These are phyloP conservation scores for Drosophila macrospina DNA, from an alignment of 2,888 invertebrate genomes.

Conservation along the genomic window DNA sequence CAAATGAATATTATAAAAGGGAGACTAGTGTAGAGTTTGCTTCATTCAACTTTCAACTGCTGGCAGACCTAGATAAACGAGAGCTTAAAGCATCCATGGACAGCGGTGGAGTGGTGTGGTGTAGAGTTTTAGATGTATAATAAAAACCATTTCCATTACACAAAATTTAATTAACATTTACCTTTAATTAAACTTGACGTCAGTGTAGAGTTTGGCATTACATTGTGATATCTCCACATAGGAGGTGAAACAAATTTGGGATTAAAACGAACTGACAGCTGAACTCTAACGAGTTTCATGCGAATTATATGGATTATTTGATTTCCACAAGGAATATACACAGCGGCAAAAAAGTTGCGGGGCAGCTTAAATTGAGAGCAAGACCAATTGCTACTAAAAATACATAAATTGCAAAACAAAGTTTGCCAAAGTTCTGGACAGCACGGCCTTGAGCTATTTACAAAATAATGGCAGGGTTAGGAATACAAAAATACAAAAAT, in stretches of 20 bases:
- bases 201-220: neutral
- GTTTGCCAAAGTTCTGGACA: conserved; percentile 11
- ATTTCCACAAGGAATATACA: conserved; percentile 13
- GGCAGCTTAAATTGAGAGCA: conserved; percentile 34
- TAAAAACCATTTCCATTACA: neutral
- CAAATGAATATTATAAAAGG: too few relatives aligned
- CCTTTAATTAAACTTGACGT: neutral
- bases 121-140: neutral
- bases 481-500: too few relatives aligned
- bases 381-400: conserved; percentile 19
- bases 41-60: neutral
- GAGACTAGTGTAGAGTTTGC: conserved; percentile 9
- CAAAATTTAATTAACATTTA: neutral
- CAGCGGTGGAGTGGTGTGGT: too few relatives aligned
- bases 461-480: conserved; percentile 13
- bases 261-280: neutral
- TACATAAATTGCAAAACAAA: conserved; percentile 17
- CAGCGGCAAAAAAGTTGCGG: conserved; percentile 19
- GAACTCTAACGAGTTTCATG: neutral
- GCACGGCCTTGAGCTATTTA: conserved; percentile 21
- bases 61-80: too few relatives aligned
- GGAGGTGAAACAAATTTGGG: conserved; percentile 1
- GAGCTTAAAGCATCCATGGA: too few relatives aligned
- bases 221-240: neutral
- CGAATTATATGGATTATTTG: conserved; percentile 24